Evolutionary conservation across 30 jellyfish, hydroid and myxozoan genomes (phyloP), one percentile per base, ranked within the genome.

Genomic region (Nemopilema nomurai): DNA sequence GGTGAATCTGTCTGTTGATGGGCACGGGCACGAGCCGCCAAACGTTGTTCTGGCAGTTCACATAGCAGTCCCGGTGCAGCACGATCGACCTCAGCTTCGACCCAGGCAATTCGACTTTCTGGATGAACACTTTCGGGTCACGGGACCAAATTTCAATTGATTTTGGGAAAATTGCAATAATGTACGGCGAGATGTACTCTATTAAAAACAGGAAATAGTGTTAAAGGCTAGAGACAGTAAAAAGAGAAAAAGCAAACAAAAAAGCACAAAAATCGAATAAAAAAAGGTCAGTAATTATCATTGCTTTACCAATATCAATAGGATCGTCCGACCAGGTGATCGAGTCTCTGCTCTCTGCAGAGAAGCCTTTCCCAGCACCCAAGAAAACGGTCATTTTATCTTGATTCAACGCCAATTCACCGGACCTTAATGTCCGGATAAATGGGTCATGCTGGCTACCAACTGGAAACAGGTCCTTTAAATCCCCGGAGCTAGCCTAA

Each of bases 241-340:
- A 13, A 23, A 4, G 1, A 13, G 24, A 23, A 69, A 3, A 69
- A 69, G 79, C 13, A 3, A 62, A 69, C 6, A 6, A 18, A 7
- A 13, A 18, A 7, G 31, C 79, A 69, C 13, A 20, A 8, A 69
- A 51, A 9, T 51, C 67, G 19, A 51, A n/a, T n/a, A n/a, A 70
- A 31, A 4, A 22, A 8, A 3, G 13, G 17, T 41, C 9, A 41
- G 6, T 41, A 13, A 41, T 41, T 41, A n/a, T n/a, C 19, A 8
- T 20, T 22, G 3, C 75, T 85, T 50, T 31, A 88, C 96, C 96
- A 4, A 88, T 63, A 52, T 85, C 98, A 22, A 51, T 50, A 1
- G 98, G 98, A 1, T 76, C 86, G 65, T 93, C 98, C 22, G 98
- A 88, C 98, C 98, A 93, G 17, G 98, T 93, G 80, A 88, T 95